These are phyloP conservation scores for Gobiocypris rarus DNA, from an alignment of 2,113 vertebrate species.

Conservation along the genomic window DNA sequence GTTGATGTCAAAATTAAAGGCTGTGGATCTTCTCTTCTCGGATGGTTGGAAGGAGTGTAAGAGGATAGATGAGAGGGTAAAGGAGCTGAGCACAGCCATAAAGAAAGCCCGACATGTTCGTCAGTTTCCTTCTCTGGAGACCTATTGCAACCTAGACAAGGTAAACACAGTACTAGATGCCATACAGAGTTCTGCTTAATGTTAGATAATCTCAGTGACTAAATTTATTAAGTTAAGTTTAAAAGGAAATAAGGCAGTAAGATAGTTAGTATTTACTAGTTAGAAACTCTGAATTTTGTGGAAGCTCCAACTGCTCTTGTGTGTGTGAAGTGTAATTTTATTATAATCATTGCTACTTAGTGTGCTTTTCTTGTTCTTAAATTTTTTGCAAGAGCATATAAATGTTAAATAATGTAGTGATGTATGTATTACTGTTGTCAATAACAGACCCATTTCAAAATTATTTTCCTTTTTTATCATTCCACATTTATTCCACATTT, in stretches of 20 bases:
- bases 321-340: background rate
- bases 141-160: conserved; percentile 69
- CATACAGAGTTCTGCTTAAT: background rate
- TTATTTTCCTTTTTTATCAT: background rate
- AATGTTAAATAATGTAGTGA: too few relatives aligned
- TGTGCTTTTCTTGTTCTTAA: background rate
- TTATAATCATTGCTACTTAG: background rate
- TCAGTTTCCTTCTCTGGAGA: conserved; percentile 68
- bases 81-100: conserved; percentile 74
- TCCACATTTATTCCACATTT: background rate
- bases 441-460: background rate
- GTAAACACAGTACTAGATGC: conserved; percentile 44
- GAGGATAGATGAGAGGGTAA: conserved; percentile 73
- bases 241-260: background rate
- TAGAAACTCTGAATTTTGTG: too few relatives aligned
- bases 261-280: background rate
- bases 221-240: background rate
- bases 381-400: background rate
- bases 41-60: conserved; percentile 64
- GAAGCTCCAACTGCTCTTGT: too few relatives aligned
- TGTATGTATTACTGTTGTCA: background rate
- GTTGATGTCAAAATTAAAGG: conserved; percentile 71
- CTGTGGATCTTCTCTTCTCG: conserved; percentile 66
- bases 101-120: conserved; percentile 79
- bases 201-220: background rate